These are phyloP conservation scores for Brassicogethes aeneus DNA, from an alignment of 2,888 invertebrate genomes.

Conservation along the genomic window DNA sequence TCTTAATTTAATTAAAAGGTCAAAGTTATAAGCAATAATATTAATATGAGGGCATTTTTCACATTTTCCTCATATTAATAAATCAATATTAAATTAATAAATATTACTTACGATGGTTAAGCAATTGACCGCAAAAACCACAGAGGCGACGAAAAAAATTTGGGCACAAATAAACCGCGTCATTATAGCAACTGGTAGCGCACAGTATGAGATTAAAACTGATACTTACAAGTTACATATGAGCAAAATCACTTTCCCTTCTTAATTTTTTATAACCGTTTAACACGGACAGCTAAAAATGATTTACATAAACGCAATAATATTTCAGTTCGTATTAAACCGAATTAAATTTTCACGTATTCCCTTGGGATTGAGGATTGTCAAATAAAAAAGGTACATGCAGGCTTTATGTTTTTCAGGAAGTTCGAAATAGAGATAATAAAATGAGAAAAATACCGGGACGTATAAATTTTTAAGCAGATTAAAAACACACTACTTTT, in stretches of 20 bases:
- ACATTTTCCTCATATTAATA: neutral
- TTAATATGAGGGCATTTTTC: neutral
- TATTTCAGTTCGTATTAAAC: too few relatives aligned
- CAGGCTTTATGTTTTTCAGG: too few relatives aligned
- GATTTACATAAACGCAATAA: too few relatives aligned
- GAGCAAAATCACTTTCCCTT: constrained; percentile 18
- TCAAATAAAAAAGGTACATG: too few relatives aligned
- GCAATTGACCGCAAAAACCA: constrained; percentile 11
- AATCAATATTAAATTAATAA: neutral
- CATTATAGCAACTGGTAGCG: constrained; percentile 1
- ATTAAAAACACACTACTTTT: too few relatives aligned
- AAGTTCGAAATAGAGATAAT: too few relatives aligned
- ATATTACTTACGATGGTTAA: constrained; percentile 16
- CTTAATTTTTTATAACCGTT: constrained; percentile 8
- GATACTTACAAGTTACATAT: constrained; percentile 5
- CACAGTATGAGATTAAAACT: neutral
- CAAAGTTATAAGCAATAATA: neutral
- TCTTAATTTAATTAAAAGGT: too few relatives aligned
- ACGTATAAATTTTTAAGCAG: too few relatives aligned
- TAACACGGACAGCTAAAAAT: neutral
- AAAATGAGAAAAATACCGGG: too few relatives aligned
- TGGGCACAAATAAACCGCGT: constrained; percentile 7
- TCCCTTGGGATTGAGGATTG: too few relatives aligned
- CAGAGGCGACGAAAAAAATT: constrained; percentile 5
- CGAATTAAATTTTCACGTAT: too few relatives aligned